Conservation (phyloP, 2,797 vertebrate species). For the Brachyalestes nurse region DNA sequence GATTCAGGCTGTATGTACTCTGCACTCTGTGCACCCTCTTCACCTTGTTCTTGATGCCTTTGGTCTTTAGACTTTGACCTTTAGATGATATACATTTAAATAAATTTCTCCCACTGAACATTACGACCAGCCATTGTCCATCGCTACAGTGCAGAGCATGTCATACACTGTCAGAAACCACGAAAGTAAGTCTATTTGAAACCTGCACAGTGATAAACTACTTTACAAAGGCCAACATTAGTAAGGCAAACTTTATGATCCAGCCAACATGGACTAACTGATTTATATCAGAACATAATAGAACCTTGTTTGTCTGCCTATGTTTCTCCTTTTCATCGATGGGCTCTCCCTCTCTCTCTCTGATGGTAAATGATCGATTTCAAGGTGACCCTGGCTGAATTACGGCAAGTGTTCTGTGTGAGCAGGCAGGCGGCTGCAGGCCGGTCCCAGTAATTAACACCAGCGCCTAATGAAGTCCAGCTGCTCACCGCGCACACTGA, state of each 20-base stretch:
- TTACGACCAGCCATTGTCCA: neutral
- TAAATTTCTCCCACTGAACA: too few species aligned
- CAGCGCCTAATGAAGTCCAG: constrained; percentile 98
- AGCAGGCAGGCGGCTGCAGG: constrained; percentile 75
- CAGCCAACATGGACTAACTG: neutral
- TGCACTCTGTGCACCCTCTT: neutral
- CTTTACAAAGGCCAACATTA: neutral
- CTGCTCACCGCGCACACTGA: constrained; percentile 87
- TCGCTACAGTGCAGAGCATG: neutral
- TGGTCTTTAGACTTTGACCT: neutral
- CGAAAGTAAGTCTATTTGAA: neutral
- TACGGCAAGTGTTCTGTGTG: constrained; percentile 78
- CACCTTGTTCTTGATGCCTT: too few species aligned
- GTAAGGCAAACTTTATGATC: neutral
- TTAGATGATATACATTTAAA: too few species aligned
- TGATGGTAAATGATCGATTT: constrained; percentile 73
- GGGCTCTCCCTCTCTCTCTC: constrained; percentile 47
- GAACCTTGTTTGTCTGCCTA: neutral
- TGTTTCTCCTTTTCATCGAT: constrained; percentile 12
- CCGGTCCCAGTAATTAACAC: constrained; percentile 94
- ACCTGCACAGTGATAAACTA: neutral
- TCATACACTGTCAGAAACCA: neutral
- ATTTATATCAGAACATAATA: neutral
- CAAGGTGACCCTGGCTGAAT: constrained; percentile 87
- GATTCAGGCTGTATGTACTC: neutral